Percentiles rank a stretch among this genome's conserved stretches.
Evolutionary conservation across 2,888 invertebrate genomes (phyloP).

Genomic region (Criorhina ranunculi): DNA sequence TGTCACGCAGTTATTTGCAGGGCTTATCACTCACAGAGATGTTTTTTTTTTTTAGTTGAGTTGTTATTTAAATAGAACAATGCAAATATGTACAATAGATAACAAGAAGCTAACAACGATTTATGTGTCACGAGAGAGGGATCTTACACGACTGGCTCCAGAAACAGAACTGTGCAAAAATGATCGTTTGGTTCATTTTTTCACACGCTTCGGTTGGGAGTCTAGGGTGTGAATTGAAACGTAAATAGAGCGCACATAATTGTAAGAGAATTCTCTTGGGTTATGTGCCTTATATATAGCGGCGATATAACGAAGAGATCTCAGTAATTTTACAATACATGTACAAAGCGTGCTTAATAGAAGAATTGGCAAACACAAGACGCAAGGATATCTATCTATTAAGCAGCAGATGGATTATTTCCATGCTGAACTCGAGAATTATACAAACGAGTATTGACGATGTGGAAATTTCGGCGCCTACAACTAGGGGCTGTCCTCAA

Average conservation of each 20-base stretch:
- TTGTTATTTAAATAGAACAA: slow-evolving; percentile 27
- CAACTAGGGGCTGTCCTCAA: too few species aligned
- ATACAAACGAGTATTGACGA: too few species aligned
- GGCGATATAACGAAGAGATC: background rate
- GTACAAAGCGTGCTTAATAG: too few species aligned
- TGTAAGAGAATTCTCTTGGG: background rate
- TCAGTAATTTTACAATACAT: background rate
- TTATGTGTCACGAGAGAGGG: slow-evolving; percentile 12
- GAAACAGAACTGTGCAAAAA: slow-evolving; percentile 51
- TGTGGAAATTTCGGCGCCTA: too few species aligned
- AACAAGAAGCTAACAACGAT: slow-evolving; percentile 7
- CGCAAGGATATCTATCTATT: too few species aligned
- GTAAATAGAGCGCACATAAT: background rate
- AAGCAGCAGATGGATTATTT: too few species aligned
- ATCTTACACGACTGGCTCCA: slow-evolving; percentile 35
- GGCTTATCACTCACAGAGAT: slow-evolving; percentile 25
- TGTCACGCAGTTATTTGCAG: slow-evolving; percentile 2
- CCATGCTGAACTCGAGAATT: too few species aligned
- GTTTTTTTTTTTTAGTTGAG: slow-evolving; percentile 13
- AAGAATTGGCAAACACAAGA: too few species aligned
- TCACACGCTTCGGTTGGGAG: background rate
- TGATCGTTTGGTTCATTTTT: slow-evolving; percentile 14
- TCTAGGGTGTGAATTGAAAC: slow-evolving; percentile 42
- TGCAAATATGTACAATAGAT: slow-evolving; percentile 33
- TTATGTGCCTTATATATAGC: background rate